Percentiles rank a stretch among this genome's conserved stretches.
phyloP scores from a whole-genome alignment of 2,888 invertebrate genomes.

The Hesperia comma region DNA sequence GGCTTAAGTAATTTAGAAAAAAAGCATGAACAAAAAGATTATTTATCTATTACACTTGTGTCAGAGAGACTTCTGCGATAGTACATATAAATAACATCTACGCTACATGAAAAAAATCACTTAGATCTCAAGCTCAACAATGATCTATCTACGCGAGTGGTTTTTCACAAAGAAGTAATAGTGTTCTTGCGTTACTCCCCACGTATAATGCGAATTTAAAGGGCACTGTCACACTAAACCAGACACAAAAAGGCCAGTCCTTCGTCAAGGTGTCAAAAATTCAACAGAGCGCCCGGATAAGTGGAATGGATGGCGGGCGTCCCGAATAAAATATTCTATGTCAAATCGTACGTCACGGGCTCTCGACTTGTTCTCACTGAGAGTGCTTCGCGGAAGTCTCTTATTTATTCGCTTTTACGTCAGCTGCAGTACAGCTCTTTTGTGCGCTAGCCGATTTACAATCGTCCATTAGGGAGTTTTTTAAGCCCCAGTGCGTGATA shows the following conservation, averaged over 20 bases:
- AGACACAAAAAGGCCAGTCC: conserved; percentile 73
- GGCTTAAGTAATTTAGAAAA: too few relatives aligned
- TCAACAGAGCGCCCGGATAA: conserved; percentile 79
- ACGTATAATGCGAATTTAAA: conserved; percentile 74
- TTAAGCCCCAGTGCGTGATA: conserved; percentile 46
- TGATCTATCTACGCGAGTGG: conserved; percentile 44
- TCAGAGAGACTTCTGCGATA: too few relatives aligned
- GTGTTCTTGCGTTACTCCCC: conserved; percentile 49
- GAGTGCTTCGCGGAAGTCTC: conserved; percentile 79
- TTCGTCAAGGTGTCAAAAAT: conserved; percentile 79
- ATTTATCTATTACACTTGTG: too few relatives aligned
- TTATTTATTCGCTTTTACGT: conserved; percentile 80
- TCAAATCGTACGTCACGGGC: conserved; percentile 82
- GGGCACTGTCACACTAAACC: conserved; percentile 72
- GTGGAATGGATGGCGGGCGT: conserved; percentile 79
- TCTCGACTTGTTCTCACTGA: conserved; percentile 74
- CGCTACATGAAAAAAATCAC: conserved; percentile 13
- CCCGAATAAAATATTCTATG: conserved; percentile 81
- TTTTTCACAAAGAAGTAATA: conserved; percentile 53
- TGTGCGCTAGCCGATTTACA: conserved; percentile 72
- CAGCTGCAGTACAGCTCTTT: conserved; percentile 69
- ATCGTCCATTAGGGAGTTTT: conserved; percentile 58
- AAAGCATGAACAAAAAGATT: not conserved
- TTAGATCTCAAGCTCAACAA: conserved; percentile 37
- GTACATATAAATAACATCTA: too few relatives aligned